Evolutionary conservation across 2,888 invertebrate species (phyloP), one percentile per base, ranked within the genome.

Genomic region (Cheiracanthium punctorium): DNA sequence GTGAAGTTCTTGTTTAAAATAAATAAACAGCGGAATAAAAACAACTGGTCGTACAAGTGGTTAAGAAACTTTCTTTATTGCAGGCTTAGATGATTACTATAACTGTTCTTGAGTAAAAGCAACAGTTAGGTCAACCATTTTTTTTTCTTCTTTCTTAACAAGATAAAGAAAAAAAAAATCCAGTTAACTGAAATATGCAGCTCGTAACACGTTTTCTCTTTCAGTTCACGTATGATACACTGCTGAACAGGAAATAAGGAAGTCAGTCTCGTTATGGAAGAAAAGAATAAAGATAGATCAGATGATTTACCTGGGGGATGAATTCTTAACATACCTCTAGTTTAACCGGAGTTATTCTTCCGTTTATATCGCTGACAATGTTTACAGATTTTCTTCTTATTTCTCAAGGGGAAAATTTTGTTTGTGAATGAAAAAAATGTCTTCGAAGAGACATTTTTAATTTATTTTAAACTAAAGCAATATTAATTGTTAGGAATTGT

Each of bases 211-310:
- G 37, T 74, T 58, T 80, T 58, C 74, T 76, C 67, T 77, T 80
- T 79, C 43, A 58, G 64, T 58, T 79, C 84, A 85, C 84, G 84
- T 85, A 20, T 41, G 30, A 32, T 79, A 67, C 32, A 73, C 74
- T 82, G 69, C 69, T 73, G 84, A 85, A 73, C 84, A 85, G 84
- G 84, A 85, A 85, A 85, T 74, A 65, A 37, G 30, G 14, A 30
- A 1, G 32, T 29, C 12, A 52, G 20, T 48, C 32, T 29, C 67
- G 43, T 52, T 52, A 72, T 37, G 64, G 33, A 48, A 65, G 29
- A 64, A 72, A 71, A 76, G 73, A 72, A 77, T 64, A 73, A 71
- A 64, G 73, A 72, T n/a, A n/a, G n/a, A n/a, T n/a, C n/a, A n/a
- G n/a, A n/a, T n/a, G n/a, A n/a, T 58, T 41, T 52, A 30, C 32